Conservation (phyloP, 2,888 invertebrate species). For the Sarcophaga variegata region DNA sequence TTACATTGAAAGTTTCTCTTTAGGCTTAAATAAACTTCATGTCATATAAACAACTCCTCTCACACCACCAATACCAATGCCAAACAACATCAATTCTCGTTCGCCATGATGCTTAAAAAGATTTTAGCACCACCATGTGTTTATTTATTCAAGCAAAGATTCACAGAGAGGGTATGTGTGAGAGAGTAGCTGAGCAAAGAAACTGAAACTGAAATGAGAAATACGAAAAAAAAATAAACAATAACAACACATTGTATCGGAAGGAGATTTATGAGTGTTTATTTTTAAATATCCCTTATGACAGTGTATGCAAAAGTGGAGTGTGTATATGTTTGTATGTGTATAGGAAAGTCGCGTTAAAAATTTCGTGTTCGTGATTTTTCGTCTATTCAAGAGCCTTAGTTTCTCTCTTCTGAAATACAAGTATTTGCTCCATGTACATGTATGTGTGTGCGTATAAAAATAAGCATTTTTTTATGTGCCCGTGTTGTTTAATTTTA, state of each 20-base stretch:
- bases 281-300: conserved; percentile 15
- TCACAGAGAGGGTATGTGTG: too few species aligned
- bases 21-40: conserved; percentile 12
- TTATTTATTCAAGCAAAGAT: too few species aligned
- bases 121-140: too few species aligned
- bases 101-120: conserved; percentile 15
- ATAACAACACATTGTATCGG: background rate
- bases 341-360: background rate
- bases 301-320: background rate
- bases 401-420: too few species aligned
- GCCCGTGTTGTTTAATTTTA: background rate
- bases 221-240: background rate
- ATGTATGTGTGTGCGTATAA: too few species aligned
- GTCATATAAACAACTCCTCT: background rate
- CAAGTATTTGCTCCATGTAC: too few species aligned
- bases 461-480: too few species aligned
- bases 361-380: too few species aligned
- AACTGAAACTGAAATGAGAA: too few species aligned
- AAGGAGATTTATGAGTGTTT: conserved; percentile 25
- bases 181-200: too few species aligned
- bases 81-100: background rate
- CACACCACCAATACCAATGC: background rate
- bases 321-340: conserved; percentile 1
- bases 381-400: too few species aligned
- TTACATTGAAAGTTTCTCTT: background rate